A percentile compares a stretch with the other conserved stretches of the same genome.
Evolutionary conservation across 2,888 invertebrate species (phyloP).

Genomic region (Sminthurinus aureus): DNA sequence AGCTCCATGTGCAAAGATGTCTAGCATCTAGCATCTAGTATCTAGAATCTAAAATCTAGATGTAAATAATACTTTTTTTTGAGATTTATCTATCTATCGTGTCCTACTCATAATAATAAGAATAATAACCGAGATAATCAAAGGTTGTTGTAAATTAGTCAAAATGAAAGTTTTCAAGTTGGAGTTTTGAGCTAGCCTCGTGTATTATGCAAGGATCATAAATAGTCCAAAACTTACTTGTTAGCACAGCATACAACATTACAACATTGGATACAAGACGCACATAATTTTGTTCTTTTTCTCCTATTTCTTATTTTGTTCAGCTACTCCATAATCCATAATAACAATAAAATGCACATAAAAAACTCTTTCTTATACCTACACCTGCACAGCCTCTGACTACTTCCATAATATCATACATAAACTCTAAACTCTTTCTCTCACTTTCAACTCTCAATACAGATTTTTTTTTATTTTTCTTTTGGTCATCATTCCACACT

Average conservation of each 20-base stretch:
- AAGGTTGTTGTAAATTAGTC: conserved; percentile 17
- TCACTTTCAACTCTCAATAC: neutral
- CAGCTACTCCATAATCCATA: conserved; percentile 17
- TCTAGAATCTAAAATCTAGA: neutral
- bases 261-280: no score
- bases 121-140: neutral
- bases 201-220: conserved; percentile 33
- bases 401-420: neutral
- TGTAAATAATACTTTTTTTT: neutral
- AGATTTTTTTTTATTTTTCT: neutral
- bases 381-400: neutral
- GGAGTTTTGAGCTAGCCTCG: conserved; percentile 22
- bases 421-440: neutral
- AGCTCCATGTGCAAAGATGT: neutral
- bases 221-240: conserved; percentile 27
- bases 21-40: neutral
- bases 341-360: neutral
- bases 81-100: neutral
- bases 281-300: neutral
- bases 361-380: neutral
- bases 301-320: neutral
- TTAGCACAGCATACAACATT: neutral
- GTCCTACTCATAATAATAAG: neutral
- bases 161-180: neutral
- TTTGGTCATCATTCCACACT: neutral